phyloP scores from a whole-genome alignment of 2,888 invertebrate species.

The Notodonta ziczac region DNA sequence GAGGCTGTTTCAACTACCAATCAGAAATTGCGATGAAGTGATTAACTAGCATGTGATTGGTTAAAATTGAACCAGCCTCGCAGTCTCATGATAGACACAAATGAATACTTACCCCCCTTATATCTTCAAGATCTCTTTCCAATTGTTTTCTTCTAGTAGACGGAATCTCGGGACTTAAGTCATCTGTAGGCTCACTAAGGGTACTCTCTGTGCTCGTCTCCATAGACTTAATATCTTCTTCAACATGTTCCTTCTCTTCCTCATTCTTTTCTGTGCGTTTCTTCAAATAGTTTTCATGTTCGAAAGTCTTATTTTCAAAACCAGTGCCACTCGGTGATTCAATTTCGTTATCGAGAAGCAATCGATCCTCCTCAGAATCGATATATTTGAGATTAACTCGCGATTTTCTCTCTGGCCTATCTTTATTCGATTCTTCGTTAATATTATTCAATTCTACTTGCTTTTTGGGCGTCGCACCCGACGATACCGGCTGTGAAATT shows the following conservation, averaged over 20 bases:
- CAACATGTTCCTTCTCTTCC: constrained; percentile 47
- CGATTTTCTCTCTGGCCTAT: constrained; percentile 54
- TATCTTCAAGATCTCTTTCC: constrained; percentile 71
- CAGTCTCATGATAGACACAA: constrained; percentile 22
- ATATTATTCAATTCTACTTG: constrained; percentile 53
- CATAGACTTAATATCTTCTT: constrained; percentile 72
- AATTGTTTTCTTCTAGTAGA: constrained; percentile 64
- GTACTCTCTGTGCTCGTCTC: constrained; percentile 79
- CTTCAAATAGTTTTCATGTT: constrained; percentile 77
- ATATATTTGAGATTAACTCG: constrained; percentile 68
- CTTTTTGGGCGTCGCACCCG: constrained; percentile 68
- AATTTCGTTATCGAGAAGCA: constrained; percentile 71
- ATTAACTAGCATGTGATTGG: constrained; percentile 2
- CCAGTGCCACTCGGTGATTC: constrained; percentile 79
- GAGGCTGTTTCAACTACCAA: constrained; percentile 13
- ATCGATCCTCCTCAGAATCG: constrained; percentile 68
- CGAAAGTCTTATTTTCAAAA: constrained; percentile 78
- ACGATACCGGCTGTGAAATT: constrained; percentile 78
- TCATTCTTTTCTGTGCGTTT: constrained; percentile 72
- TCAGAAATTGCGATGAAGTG: background rate
- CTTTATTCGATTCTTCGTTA: constrained; percentile 47
- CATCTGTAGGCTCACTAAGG: constrained; percentile 71
- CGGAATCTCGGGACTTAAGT: constrained; percentile 72
- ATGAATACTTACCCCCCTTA: constrained; percentile 70
- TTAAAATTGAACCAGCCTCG: constrained; percentile 25